phyloP scores from a whole-genome alignment of 2,113 vertebrate genomes.

The Meleagris gallopavo region DNA sequence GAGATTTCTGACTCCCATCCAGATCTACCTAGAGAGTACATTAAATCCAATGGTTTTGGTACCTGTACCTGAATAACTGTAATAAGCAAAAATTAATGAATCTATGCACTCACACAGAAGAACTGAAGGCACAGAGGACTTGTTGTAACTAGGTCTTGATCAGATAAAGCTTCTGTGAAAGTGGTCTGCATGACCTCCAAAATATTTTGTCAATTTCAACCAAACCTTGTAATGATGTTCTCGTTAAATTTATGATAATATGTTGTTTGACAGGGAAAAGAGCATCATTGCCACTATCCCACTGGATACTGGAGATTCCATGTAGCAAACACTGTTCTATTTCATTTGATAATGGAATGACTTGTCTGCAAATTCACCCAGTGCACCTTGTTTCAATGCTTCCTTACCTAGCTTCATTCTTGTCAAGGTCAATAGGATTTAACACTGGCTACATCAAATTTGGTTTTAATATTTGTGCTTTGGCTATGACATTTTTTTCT shows the following conservation, averaged over 20 bases:
- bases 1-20: neutral
- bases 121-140: neutral
- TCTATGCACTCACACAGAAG: rapidly evolving
- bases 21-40: neutral
- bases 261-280: neutral
- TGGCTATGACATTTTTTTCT: neutral
- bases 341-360: neutral
- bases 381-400: neutral
- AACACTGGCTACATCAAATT: neutral
- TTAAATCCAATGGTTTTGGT: neutral
- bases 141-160: neutral
- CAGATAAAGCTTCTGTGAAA: neutral
- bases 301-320: neutral
- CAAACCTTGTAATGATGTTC: neutral
- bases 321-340: neutral
- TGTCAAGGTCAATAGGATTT: neutral
- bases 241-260: neutral
- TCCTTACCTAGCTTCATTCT: neutral
- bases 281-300: neutral
- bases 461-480: neutral
- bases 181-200: neutral
- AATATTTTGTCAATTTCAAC: neutral
- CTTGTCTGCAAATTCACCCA: neutral
- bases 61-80: neutral
- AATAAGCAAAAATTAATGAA: neutral